Conservation (phyloP, 2,888 invertebrate genomes). For the Calameuta idolon region DNA sequence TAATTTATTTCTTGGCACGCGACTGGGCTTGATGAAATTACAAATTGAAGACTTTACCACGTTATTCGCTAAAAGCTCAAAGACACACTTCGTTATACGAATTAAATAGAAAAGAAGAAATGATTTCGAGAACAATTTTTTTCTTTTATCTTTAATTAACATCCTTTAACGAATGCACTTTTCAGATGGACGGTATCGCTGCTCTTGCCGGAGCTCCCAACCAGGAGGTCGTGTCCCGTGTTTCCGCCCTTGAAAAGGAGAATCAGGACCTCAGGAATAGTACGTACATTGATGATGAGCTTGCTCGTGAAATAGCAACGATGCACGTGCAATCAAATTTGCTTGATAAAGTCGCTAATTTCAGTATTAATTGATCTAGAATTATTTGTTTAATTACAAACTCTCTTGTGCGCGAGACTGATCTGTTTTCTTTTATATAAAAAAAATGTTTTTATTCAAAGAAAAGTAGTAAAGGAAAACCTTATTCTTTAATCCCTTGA, state of each 20-base stretch:
- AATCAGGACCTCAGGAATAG: slow-evolving; percentile 68
- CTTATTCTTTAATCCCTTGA: not conserved
- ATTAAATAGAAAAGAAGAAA: not conserved
- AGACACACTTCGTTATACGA: not conserved
- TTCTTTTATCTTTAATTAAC: slow-evolving; percentile 5
- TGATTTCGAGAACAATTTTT: not conserved
- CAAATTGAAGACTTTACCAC: slow-evolving; percentile 2
- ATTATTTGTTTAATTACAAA: not conserved
- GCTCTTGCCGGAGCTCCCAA: slow-evolving; percentile 71
- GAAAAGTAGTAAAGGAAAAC: not conserved
- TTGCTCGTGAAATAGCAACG: not conserved
- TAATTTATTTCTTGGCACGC: not conserved
- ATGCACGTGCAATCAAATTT: not conserved
- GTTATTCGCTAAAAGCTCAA: not conserved
- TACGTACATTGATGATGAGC: slow-evolving; percentile 36
- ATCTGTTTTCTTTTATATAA: not conserved
- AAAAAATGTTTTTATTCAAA: no score
- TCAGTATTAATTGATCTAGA: not conserved
- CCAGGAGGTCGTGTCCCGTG: slow-evolving; percentile 71
- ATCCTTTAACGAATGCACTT: slow-evolving; percentile 28
- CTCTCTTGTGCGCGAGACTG: not conserved
- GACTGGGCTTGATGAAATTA: not conserved
- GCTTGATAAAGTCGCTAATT: not conserved
- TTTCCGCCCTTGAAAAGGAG: slow-evolving; percentile 72
- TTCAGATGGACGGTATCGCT: slow-evolving; percentile 77